Base-by-base conservation (phyloP, 2,888 invertebrate species). In the Brachyopa scutellaris region DNA sequence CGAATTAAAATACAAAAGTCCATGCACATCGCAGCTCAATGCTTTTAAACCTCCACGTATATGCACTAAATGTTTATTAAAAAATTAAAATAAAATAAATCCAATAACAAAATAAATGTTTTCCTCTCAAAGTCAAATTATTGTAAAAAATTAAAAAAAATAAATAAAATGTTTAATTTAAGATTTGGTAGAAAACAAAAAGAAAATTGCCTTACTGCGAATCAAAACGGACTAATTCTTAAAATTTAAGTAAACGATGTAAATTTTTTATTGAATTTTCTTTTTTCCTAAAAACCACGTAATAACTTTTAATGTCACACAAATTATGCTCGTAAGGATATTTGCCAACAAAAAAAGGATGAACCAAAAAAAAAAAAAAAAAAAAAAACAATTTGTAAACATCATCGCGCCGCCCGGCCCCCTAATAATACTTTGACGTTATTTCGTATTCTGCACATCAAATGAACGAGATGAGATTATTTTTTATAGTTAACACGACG, bases 191-290 rank as follows among this genome's bases (percentile, higher is more conserved):
- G 6, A 38, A 67, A 29, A 57, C 45, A 53, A 55, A 11, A 33
- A 47, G 42, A 70, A 38, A 53, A 59, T 26, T 76, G 80, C 80
- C 80, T 80, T 80, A 80, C 69, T 76, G 76, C 76, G 49, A 80
- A 80, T 80, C 76, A 80, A 76, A 80, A 80, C 76, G 69, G 80
- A 80, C 80, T 80, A 64, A 77, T 69, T 76, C 62, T 70, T 51
- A 59, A 64, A 64, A 70, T 64, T 17, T 80, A 70, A 80, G 76
- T 70, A 64, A 51, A 67, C 62, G 45, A 51, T 47, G 49, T 76
- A 57, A 17, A 61, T 66, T 62, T 67, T 26, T 19, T 61, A 61
- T 67, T 19, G 15, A 62, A 49, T 49, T 26, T 26, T 21, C 5
- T 59, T 45, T 45, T 36, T 8, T 21, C 36, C 45, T 36, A 40